Base-by-base conservation (phyloP, 2,113 vertebrate genomes). In the Salvelinus namaycush region DNA sequence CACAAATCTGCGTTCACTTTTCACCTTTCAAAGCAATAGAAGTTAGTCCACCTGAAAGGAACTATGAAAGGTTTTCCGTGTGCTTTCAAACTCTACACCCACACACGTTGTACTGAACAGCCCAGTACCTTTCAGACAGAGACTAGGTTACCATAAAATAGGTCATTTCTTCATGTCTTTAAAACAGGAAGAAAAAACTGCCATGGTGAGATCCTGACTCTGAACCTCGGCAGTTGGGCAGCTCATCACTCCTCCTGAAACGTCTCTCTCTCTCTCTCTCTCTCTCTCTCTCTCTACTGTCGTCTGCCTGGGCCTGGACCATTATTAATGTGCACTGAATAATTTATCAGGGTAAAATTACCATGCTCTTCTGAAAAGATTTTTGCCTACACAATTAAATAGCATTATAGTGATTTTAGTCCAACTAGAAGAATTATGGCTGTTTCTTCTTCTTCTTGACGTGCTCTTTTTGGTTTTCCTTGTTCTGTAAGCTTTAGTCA, bases 291-390 rank as follows among this genome's bases (percentile, higher is more conserved):
- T 49, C 48, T 14, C 3, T 51, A 11, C 49, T 51, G 34, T 34
- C 39, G 90, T 88, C 88, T 84, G 86, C 84, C 83, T 81, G 77
- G 73, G 83, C 91, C 89, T 87, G 85, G 82, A 89, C 88, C 80
- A 91, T 93, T 94, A 94, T 93, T 93, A 94, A 94, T 94, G 92
- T 93, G 90, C 70, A 16, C 86, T 94, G 92, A 94, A 94, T 94
- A 87, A 94, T 94, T 94, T 84, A 94, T 87, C 88, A 89, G 90
- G 88, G 89, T 93, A 93, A 94, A 94, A 94, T 93, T 93, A 94
- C 91, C 91, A 93, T 92, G 91, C 87, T 91, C 90, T 92, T 92
- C 89, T 92, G 92, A 93, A 91, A 90, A 90, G 91, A 91, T 91
- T 92, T 93, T 92, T 92, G 90, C 90, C 89, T 89, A 89, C 91